Percentiles rank a stretch among this genome's conserved stretches.
phyloP scores from a whole-genome alignment of 2,113 vertebrate genomes.

The Cromileptes altivelis region DNA sequence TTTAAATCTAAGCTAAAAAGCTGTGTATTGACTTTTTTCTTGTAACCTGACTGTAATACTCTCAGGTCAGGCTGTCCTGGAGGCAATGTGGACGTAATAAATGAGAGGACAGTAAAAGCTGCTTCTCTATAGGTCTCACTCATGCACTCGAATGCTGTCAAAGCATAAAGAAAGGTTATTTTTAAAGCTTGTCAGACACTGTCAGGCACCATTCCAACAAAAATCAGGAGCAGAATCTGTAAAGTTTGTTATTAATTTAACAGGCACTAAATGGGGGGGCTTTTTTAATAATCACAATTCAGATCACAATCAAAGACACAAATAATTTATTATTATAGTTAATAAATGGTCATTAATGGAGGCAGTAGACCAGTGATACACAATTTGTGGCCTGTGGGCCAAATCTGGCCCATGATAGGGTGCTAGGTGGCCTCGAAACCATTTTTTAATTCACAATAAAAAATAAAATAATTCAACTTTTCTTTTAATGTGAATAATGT shows the following conservation, averaged over 20 bases:
- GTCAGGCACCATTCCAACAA: not conserved
- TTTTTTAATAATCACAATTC: not conserved
- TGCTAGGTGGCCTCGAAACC: too few species aligned
- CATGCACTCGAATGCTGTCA: not conserved
- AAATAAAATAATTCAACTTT: too few species aligned
- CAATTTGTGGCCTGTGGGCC: too few species aligned
- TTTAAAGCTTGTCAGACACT: not conserved
- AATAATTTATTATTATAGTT: too few species aligned
- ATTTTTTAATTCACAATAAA: too few species aligned
- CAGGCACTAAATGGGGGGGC: not conserved
- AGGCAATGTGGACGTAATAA: not conserved
- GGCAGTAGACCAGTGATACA: too few species aligned
- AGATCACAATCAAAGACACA: not conserved
- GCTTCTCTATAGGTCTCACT: not conserved
- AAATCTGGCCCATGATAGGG: too few species aligned
- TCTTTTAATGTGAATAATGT: too few species aligned
- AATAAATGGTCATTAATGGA: too few species aligned
- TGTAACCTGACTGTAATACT: not conserved
- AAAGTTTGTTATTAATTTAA: not conserved
- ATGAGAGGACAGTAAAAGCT: not conserved
- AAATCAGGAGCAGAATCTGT: not conserved
- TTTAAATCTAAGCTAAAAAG: not conserved
- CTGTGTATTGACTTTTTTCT: constrained; percentile 2
- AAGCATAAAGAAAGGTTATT: not conserved
- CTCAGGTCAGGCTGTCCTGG: not conserved